These are phyloP conservation scores for Hippolais icterina DNA, from an alignment of 2,113 vertebrate species.

Conservation along the genomic window DNA sequence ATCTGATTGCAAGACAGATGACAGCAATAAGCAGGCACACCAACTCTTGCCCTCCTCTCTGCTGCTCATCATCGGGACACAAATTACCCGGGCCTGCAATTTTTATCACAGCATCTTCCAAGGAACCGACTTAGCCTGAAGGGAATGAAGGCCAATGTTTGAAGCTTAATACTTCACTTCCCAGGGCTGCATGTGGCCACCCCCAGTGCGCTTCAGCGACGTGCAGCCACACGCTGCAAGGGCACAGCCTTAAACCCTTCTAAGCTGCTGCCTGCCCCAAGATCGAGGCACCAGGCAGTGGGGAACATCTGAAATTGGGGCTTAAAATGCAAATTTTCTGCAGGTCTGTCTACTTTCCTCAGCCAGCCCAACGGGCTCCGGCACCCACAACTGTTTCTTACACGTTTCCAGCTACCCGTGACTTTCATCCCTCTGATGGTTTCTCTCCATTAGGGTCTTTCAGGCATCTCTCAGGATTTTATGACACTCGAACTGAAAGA, in stretches of 20 bases:
- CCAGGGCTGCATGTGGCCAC: background rate
- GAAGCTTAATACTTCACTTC: background rate
- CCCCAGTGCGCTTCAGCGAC: background rate
- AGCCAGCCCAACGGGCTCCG: background rate
- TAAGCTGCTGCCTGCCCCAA: background rate
- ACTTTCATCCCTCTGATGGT: background rate
- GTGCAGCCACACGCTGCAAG: background rate
- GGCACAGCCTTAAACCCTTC: background rate
- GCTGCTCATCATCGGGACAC: background rate
- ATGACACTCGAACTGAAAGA: background rate
- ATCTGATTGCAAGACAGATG: slow-evolving; percentile 20
- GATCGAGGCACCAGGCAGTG: background rate
- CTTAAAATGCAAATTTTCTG: background rate
- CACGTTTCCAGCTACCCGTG: background rate
- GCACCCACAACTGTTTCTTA: background rate
- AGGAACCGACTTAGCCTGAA: background rate
- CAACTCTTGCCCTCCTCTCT: slow-evolving; percentile 4
- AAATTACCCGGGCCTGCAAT: slow-evolving; percentile 30
- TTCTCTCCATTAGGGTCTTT: background rate
- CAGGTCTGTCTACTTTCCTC: background rate
- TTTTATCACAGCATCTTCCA: slow-evolving; percentile 31
- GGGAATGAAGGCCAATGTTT: background rate
- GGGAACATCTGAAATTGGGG: background rate
- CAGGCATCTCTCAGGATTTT: background rate
- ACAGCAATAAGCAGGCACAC: slow-evolving; percentile 37